These are phyloP conservation scores for Paedocypris sp. DNA, from an alignment of 2,113 vertebrate genomes.

Conservation along the genomic window DNA sequence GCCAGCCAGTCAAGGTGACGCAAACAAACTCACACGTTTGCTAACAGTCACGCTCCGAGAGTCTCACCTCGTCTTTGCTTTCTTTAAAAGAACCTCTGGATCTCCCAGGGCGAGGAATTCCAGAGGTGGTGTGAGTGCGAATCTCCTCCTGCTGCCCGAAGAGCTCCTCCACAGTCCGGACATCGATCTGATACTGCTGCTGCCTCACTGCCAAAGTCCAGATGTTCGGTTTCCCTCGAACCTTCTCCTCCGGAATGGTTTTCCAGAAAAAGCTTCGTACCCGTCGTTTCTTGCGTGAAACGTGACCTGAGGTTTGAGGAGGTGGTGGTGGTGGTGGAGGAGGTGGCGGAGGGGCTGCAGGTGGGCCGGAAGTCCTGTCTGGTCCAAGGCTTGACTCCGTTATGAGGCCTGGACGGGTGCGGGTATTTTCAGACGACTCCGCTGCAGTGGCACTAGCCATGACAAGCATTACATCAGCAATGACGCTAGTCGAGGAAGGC, in stretches of 20 bases:
- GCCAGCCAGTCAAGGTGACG: too few relatives aligned
- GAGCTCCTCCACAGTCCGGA: constrained; percentile 85
- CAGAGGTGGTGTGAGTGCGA: constrained; percentile 29
- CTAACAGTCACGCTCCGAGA: background rate
- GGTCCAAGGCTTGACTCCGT: background rate
- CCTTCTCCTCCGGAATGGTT: constrained; percentile 92
- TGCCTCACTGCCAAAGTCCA: constrained; percentile 84
- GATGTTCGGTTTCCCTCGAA: constrained; percentile 87
- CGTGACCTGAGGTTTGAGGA: constrained; percentile 47
- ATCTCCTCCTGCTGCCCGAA: constrained; percentile 87
- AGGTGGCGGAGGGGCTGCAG: constrained; percentile 38
- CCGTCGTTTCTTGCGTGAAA: constrained; percentile 71
- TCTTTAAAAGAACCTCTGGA: constrained; percentile 74
- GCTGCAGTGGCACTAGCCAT: constrained; percentile 79
- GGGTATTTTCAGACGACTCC: constrained; percentile 74
- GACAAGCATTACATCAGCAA: constrained; percentile 73
- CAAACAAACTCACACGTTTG: too few relatives aligned
- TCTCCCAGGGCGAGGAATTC: constrained; percentile 35
- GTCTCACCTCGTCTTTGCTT: constrained; percentile 77
- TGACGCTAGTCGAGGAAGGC: constrained; percentile 9
- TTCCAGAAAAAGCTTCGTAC: constrained; percentile 97
- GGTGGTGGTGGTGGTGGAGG: constrained; percentile 56
- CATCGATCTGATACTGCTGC: constrained; percentile 84
- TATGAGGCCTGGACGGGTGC: constrained; percentile 28
- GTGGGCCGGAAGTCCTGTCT: background rate